Base-by-base conservation (phyloP, 2,888 invertebrate species). In the Tridacna crocea region DNA sequence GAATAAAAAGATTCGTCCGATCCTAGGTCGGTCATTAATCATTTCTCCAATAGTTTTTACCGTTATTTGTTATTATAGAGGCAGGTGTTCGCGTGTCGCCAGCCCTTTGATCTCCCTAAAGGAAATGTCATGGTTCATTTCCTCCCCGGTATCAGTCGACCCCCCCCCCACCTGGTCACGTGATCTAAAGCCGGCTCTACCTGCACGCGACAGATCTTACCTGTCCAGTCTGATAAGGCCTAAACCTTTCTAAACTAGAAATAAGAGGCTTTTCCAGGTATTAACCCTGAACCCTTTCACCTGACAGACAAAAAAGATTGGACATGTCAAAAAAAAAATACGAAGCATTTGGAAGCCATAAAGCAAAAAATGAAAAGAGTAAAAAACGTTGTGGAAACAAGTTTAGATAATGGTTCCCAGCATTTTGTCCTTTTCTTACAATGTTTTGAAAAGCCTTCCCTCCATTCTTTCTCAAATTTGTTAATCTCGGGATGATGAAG, bases 71-170 rank as follows among this genome's bases (percentile, higher is more conserved):
- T 81, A 79, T 79, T 79, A 47, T 79, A 15, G 51, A n/a, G 24
- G 70, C 70, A 70, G 70, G 70, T 70, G 70, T 70, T 70, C 70
- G 70, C 70, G 70, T 70, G 70, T 47, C 47, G 70, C 51, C 22
- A n/a, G 15, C n/a, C 47, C 70, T 70, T 70, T 70, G 70, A 70
- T 70, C 70, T 51, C 51, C 15, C 51, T 65, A 72, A 76, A 80
- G 26, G 72, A 79, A 72, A 65, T 72, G 84, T 77, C 82, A 82
- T 60, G 80, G 68, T 75, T 79, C 75, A 80, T 80, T 82, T 76
- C 80, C 78, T 55, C 4, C 46, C 58, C 26, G 58, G 68, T 27
- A 61, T 74, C 74, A 58, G 55, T 26, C 8, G 2, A 55, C 10
- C 27, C 75, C 48, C 17, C 27, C 72, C 63, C 66, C 75, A 78